Conservation (phyloP, 2,113 vertebrate species). For the Prunella himalayana region DNA sequence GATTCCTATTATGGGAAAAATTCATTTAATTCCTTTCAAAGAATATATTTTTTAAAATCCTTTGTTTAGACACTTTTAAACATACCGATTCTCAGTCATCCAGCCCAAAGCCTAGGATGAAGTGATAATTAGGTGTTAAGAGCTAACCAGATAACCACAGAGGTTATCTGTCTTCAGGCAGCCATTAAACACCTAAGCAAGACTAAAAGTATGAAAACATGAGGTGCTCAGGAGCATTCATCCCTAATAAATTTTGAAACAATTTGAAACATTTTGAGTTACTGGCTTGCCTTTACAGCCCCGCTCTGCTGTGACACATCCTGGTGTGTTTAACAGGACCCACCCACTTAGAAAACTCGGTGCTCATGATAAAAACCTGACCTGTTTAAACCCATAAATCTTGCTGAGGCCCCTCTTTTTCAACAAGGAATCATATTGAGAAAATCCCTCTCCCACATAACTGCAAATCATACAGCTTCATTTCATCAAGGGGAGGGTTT, state of each 20-base stretch:
- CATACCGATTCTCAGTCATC: constrained; percentile 46
- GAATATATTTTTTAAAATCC: not conserved
- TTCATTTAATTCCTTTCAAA: constrained; percentile 47
- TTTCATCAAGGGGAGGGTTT: not conserved
- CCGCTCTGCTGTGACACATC: constrained; percentile 17
- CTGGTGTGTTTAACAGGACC: constrained; percentile 26
- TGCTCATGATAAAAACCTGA: not conserved
- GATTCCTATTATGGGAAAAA: constrained; percentile 47
- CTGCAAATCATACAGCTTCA: not conserved
- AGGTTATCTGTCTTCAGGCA: constrained; percentile 47
- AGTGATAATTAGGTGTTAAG: constrained; percentile 66
- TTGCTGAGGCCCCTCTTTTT: not conserved
- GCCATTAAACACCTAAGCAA: constrained; percentile 68
- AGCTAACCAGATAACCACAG: constrained; percentile 68
- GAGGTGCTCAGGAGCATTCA: constrained; percentile 64
- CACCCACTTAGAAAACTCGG: not conserved
- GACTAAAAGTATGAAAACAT: constrained; percentile 62
- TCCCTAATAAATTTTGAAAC: constrained; percentile 53
- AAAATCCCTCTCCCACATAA: not conserved
- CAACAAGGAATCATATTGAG: not conserved
- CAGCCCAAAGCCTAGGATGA: constrained; percentile 41
- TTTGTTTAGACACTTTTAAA: constrained; percentile 57
- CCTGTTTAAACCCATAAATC: not conserved
- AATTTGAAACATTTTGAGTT: constrained; percentile 61
- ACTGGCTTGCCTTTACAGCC: constrained; percentile 39